Evolutionary conservation across 1,140 invertebrate species (phyloP).

Genomic region (Zophobas morio): DNA sequence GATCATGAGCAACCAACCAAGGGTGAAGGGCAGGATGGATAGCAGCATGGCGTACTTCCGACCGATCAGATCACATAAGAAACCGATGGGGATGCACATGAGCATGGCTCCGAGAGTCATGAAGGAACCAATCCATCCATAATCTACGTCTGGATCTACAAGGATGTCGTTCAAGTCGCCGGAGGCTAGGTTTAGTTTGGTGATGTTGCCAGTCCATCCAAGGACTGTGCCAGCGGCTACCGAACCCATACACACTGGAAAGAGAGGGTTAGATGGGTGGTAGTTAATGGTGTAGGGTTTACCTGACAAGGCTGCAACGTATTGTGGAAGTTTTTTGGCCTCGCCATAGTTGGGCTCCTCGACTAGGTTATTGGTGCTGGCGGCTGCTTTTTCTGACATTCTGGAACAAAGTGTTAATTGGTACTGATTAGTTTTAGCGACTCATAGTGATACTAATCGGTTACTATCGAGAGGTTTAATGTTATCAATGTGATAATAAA

Average conservation of each 20-base stretch:
- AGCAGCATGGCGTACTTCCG: conserved; percentile 78
- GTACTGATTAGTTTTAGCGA: background rate
- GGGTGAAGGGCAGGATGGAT: conserved; percentile 75
- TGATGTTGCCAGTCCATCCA: conserved; percentile 75
- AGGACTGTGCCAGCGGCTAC: conserved; percentile 75
- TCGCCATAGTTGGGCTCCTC: conserved; percentile 13
- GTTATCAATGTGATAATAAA: background rate
- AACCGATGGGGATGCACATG: conserved; percentile 74
- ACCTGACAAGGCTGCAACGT: conserved; percentile 77
- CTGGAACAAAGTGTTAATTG: conserved; percentile 4
- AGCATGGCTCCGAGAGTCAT: conserved; percentile 75
- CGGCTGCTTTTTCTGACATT: conserved; percentile 17
- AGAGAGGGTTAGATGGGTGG: conserved; percentile 7
- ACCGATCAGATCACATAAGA: conserved; percentile 78
- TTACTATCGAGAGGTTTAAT: background rate
- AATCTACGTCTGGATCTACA: conserved; percentile 53
- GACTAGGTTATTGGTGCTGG: conserved; percentile 19
- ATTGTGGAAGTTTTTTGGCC: conserved; percentile 76
- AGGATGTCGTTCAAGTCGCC: conserved; percentile 62
- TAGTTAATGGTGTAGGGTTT: conserved; percentile 36
- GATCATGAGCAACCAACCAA: conserved; percentile 79
- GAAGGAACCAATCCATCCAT: conserved; percentile 69
- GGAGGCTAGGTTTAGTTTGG: conserved; percentile 66
- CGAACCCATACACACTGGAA: conserved; percentile 73
- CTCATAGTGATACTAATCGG: too few relatives aligned